Conservation (phyloP, 1,140 invertebrate species). For the Orussus abietinus region DNA sequence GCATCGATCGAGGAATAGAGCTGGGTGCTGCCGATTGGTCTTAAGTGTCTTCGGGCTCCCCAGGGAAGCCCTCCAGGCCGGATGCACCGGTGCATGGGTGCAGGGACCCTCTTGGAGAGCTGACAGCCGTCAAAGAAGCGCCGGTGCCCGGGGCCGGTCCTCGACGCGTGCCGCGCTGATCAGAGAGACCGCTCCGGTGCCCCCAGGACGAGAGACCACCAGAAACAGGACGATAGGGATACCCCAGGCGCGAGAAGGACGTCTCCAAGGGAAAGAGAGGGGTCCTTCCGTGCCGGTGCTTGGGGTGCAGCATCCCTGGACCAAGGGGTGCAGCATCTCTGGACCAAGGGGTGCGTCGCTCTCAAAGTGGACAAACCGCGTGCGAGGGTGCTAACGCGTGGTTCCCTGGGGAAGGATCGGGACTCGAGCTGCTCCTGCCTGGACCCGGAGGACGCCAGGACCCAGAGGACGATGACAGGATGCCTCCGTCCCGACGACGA, state of each 20-base stretch:
- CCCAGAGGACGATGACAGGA: slow-evolving; percentile 48
- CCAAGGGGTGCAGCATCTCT: slow-evolving; percentile 21
- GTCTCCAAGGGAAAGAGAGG: slow-evolving; percentile 23
- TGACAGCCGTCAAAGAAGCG: slow-evolving; percentile 47
- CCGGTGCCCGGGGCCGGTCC: slow-evolving; percentile 44
- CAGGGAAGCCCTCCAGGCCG: slow-evolving; percentile 10
- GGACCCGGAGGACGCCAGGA: slow-evolving; percentile 30
- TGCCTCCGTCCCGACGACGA: slow-evolving; percentile 46
- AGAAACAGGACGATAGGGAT: too few species aligned
- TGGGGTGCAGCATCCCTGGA: slow-evolving; percentile 34
- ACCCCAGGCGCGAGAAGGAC: slow-evolving; percentile 11
- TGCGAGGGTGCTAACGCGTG: neutral
- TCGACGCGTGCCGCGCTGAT: slow-evolving; percentile 50
- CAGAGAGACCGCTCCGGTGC: slow-evolving; percentile 45
- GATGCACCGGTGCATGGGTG: slow-evolving; percentile 23
- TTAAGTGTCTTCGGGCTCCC: too few species aligned
- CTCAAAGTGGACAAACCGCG: slow-evolving; percentile 38
- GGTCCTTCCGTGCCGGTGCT: slow-evolving; percentile 37
- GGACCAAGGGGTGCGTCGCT: neutral
- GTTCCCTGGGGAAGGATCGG: too few species aligned
- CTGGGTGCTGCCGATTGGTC: too few species aligned
- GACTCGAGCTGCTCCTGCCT: too few species aligned
- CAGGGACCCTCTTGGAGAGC: slow-evolving; percentile 27
- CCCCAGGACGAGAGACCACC: slow-evolving; percentile 13
- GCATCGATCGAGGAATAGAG: too few species aligned